Evolutionary conservation across 2,113 vertebrate genomes (phyloP).

Genomic region (Vidua macroura): DNA sequence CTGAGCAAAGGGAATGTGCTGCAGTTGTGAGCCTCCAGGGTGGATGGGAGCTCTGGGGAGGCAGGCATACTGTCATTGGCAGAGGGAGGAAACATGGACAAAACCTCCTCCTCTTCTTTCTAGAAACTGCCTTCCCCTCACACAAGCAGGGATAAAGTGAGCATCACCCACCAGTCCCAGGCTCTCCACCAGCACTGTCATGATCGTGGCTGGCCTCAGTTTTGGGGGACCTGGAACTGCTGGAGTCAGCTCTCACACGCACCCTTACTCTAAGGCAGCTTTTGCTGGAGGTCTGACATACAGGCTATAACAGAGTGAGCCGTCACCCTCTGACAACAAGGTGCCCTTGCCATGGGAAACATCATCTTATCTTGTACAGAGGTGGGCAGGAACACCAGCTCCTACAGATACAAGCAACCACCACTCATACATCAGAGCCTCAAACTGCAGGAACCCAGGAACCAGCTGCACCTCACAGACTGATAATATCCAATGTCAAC

Average conservation of each 20-base stretch:
- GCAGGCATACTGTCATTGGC: rapidly evolving
- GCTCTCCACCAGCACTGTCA: background rate
- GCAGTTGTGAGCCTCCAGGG: background rate
- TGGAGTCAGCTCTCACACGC: background rate
- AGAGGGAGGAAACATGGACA: background rate
- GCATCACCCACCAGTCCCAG: background rate
- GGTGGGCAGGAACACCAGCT: background rate
- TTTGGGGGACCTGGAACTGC: background rate
- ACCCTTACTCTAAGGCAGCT: background rate
- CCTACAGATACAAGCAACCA: background rate
- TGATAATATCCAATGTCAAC: background rate
- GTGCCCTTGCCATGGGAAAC: background rate
- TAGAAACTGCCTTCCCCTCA: background rate
- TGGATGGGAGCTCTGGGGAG: background rate
- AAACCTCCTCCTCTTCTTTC: background rate
- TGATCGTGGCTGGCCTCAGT: background rate
- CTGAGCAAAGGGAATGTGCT: background rate
- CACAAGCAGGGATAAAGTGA: background rate
- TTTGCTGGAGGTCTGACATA: background rate
- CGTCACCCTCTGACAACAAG: background rate
- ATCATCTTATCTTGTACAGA: background rate
- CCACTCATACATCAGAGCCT: background rate
- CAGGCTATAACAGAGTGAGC: background rate
- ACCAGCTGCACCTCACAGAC: background rate
- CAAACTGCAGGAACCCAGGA: rapidly evolving